Percentiles rank a stretch among this genome's conserved stretches.
Conservation (phyloP, 2,888 invertebrate species). For the Euspilapteryx auroguttella region DNA sequence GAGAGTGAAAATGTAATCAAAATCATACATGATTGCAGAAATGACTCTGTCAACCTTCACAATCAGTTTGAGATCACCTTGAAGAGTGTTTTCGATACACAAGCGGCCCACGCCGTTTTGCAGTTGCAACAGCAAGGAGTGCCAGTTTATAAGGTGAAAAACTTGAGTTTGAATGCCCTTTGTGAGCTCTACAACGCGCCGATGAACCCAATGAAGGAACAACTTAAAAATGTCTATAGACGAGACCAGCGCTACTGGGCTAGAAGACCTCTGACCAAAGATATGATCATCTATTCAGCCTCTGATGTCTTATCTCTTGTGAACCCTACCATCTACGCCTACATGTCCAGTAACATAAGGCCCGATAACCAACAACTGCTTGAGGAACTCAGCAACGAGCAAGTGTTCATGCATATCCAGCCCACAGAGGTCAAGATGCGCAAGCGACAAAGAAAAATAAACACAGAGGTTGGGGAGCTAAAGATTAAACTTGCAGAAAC, state of each 20-base stretch:
- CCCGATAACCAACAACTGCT: slow-evolving; percentile 73
- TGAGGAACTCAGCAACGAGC: slow-evolving; percentile 85
- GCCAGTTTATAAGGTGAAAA: slow-evolving; percentile 93
- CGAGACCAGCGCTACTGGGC: slow-evolving; percentile 90
- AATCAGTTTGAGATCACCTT: slow-evolving; percentile 84
- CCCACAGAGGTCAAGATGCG: slow-evolving; percentile 84
- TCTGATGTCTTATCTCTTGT: slow-evolving; percentile 86
- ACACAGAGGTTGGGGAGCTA: slow-evolving; percentile 87
- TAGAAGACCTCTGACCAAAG: slow-evolving; percentile 81
- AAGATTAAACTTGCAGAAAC: slow-evolving; percentile 79
- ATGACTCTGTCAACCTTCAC: slow-evolving; percentile 86
- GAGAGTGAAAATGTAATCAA: slow-evolving; percentile 82
- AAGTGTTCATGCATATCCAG: slow-evolving; percentile 81
- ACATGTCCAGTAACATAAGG: slow-evolving; percentile 67
- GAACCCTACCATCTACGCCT: slow-evolving; percentile 81
- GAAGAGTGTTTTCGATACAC: slow-evolving; percentile 88
- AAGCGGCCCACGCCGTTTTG: slow-evolving; percentile 89
- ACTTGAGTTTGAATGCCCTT: slow-evolving; percentile 86
- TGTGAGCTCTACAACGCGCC: slow-evolving; percentile 89
- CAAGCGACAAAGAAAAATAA: slow-evolving; percentile 88
- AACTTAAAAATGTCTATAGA: slow-evolving; percentile 81
- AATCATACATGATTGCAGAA: slow-evolving; percentile 91
- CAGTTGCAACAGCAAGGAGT: slow-evolving; percentile 88
- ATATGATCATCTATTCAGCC: slow-evolving; percentile 90
- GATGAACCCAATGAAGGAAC: slow-evolving; percentile 89